Evolutionary conservation across 92 coral and sea anemone genomes (phyloP).

Genomic region (Epizoanthus stellaris): DNA sequence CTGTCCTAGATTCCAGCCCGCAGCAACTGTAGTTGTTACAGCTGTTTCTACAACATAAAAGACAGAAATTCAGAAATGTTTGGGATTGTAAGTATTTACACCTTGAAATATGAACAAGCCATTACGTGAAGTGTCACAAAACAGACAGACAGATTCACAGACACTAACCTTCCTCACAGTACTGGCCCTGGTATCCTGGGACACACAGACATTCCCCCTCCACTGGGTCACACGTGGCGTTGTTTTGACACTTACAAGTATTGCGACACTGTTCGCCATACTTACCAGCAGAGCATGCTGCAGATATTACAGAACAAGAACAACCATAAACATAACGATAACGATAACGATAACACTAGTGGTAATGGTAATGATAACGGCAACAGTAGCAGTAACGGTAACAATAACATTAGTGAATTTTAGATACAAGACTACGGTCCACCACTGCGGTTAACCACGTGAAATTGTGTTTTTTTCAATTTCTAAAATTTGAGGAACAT

Average conservation of each 20-base stretch:
- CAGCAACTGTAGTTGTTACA: neutral
- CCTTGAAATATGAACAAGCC: too few relatives aligned
- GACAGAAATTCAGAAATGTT: neutral
- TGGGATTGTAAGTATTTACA: too few relatives aligned
- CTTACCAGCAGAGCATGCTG: conserved; percentile 13
- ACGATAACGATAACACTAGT: too few relatives aligned
- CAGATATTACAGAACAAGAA: neutral
- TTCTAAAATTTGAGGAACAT: too few relatives aligned
- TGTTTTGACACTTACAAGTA: conserved; percentile 15
- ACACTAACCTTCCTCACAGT: conserved; percentile 16
- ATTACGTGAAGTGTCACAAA: too few relatives aligned
- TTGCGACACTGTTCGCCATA: conserved; percentile 19
- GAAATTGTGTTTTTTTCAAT: too few relatives aligned
- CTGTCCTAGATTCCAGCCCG: conserved; percentile 28
- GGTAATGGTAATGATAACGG: too few relatives aligned
- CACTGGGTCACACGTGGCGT: conserved; percentile 21
- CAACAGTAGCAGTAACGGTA: too few relatives aligned
- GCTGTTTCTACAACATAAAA: neutral
- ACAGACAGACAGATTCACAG: neutral
- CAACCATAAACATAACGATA: too few relatives aligned
- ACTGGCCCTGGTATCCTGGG: conserved; percentile 24
- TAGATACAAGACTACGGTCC: too few relatives aligned
- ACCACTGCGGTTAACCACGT: too few relatives aligned
- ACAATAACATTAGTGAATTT: too few relatives aligned
- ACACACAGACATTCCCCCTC: conserved; percentile 9